phyloP scores from a whole-genome alignment of 2,113 vertebrate genomes.

The Tragelaphus scriptus region DNA sequence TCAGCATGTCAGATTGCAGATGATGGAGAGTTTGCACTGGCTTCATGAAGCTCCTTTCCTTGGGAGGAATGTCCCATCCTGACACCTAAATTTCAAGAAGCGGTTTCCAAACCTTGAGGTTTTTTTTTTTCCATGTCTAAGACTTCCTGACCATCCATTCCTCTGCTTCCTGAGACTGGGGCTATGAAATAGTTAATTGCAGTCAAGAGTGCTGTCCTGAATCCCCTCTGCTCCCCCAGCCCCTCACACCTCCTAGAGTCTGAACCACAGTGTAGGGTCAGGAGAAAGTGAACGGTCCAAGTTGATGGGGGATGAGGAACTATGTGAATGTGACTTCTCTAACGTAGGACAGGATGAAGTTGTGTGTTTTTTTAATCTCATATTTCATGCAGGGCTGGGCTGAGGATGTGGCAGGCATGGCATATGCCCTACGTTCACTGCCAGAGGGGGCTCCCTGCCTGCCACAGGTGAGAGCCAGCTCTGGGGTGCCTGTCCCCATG shows the following conservation, averaged over 20 bases:
- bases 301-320: conserved; percentile 43
- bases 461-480: conserved; percentile 78
- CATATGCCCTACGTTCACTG: conserved; percentile 75
- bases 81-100: not conserved
- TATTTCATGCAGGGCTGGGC: conserved; percentile 78
- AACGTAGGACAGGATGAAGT: conserved; percentile 70
- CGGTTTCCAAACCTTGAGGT: not conserved
- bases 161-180: not conserved
- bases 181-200: not conserved
- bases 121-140: not conserved
- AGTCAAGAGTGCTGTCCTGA: not conserved
- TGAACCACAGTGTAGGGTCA: not conserved
- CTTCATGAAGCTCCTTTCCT: not conserved
- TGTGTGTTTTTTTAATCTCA: conserved; percentile 74
- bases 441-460: conserved; percentile 78
- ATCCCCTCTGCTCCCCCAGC: not conserved
- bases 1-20: not conserved
- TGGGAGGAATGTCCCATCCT: not conserved
- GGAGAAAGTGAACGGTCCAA: not conserved
- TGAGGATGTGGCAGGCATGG: conserved; percentile 78
- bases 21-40: not conserved
- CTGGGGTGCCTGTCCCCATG: conserved; percentile 59
- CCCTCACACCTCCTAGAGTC: not conserved
- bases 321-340: conserved; percentile 61
- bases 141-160: not conserved